phyloP scores from a whole-genome alignment of 53 echinoderm and acorn worm genomes.

The Pentamera pediparva region DNA sequence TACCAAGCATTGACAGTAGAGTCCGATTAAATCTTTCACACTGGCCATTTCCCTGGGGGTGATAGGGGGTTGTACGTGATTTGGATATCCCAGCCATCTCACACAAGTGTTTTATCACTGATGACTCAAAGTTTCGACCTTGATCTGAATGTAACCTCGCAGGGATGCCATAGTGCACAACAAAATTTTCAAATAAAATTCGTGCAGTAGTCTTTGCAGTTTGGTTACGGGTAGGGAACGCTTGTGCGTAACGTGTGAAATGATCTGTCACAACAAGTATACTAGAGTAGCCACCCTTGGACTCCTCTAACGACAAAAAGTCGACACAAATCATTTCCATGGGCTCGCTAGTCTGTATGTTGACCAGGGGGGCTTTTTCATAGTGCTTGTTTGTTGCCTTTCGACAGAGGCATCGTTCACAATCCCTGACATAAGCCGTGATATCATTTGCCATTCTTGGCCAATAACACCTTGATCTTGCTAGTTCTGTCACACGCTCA shows the following conservation, averaged over 20 bases:
- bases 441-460: slow-evolving; percentile 20
- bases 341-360: slow-evolving; percentile 18
- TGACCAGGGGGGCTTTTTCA: slow-evolving; percentile 38
- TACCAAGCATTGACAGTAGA: background rate
- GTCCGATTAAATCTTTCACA: slow-evolving; percentile 28
- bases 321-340: slow-evolving; percentile 44
- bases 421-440: slow-evolving; percentile 4
- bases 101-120: slow-evolving; percentile 39
- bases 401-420: slow-evolving; percentile 18
- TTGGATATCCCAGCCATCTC: slow-evolving; percentile 21
- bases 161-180: slow-evolving; percentile 55
- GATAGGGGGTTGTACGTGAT: slow-evolving; percentile 16
- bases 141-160: slow-evolving; percentile 56
- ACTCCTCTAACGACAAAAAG: slow-evolving; percentile 26
- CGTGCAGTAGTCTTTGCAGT: slow-evolving; percentile 50
- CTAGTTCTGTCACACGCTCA: slow-evolving; percentile 21
- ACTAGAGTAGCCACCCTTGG: slow-evolving; percentile 43
- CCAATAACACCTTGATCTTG: slow-evolving; percentile 32
- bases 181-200: slow-evolving; percentile 48
- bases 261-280: slow-evolving; percentile 55
- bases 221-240: slow-evolving; percentile 46
- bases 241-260: slow-evolving; percentile 41
- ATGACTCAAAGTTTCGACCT: slow-evolving; percentile 43
- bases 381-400: background rate
- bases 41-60: slow-evolving; percentile 33